These are phyloP conservation scores for Drosophila fulvimacula DNA, from an alignment of 2,888 invertebrate genomes.

Conservation along the genomic window DNA sequence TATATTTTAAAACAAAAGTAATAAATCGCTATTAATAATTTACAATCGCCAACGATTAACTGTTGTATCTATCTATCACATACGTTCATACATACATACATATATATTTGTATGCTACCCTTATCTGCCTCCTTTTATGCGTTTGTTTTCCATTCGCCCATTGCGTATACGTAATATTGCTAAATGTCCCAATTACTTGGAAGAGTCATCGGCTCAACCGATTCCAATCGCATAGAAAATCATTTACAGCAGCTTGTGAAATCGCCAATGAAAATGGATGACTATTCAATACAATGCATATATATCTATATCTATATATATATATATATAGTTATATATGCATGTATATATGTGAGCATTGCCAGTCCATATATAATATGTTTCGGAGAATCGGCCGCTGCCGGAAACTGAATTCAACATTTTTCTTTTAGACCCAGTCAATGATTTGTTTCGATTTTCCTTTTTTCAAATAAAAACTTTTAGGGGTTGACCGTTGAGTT, in stretches of 20 bases:
- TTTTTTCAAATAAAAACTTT: background rate
- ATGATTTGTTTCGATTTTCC: background rate
- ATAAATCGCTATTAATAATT: conserved; percentile 11
- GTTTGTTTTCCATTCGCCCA: background rate
- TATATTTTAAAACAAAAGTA: conserved; percentile 12
- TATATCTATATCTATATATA: background rate
- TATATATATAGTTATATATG: background rate
- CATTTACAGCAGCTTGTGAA: conserved; percentile 11
- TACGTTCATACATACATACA: background rate
- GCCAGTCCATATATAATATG: conserved; percentile 1
- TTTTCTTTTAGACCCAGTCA: background rate
- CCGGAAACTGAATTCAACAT: conserved; percentile 11
- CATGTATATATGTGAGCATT: background rate
- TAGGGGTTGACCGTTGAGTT: background rate
- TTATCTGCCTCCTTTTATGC: conserved; percentile 2
- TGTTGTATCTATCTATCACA: conserved; percentile 8
- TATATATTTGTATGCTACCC: background rate
- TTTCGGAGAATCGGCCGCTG: conserved; percentile 3
- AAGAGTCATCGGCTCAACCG: background rate
- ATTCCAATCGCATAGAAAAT: conserved; percentile 3
- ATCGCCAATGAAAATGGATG: conserved; percentile 9
- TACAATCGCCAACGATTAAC: conserved; percentile 15
- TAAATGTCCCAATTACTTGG: conserved; percentile 1
- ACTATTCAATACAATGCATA: background rate
- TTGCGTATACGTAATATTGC: conserved; percentile 19